Conservation (phyloP, 2,797 vertebrate genomes). For the Pipistrellus pipistrellus region DNA sequence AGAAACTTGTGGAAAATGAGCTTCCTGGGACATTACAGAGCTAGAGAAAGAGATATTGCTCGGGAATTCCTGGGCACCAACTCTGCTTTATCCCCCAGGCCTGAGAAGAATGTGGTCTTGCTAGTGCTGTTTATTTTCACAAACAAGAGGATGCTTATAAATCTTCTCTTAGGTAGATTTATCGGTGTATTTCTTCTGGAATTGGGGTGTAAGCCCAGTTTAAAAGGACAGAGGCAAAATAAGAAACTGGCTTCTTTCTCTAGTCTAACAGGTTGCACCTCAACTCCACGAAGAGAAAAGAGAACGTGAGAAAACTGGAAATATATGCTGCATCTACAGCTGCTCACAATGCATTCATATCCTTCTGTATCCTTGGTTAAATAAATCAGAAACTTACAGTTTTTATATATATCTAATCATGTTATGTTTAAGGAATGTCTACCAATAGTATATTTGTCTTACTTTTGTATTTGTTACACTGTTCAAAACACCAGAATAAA, state of each 20-base stretch:
- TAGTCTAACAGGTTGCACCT: background rate
- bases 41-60: background rate
- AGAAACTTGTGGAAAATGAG: background rate
- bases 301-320: background rate
- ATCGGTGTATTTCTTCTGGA: background rate
- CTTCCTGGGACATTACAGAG: background rate
- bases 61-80: background rate
- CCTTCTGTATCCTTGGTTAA: background rate
- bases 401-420: background rate
- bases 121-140: conserved; percentile 22
- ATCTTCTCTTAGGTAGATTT: background rate
- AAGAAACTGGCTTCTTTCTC: background rate
- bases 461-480: background rate
- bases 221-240: background rate
- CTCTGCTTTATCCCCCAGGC: background rate
- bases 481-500: background rate
- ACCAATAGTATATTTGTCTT: background rate
- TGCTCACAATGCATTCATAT: background rate
- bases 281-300: background rate
- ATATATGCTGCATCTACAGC: background rate
- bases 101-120: background rate
- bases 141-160: background rate
- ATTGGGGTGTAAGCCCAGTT: background rate
- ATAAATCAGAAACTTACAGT: background rate
- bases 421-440: background rate